Evolutionary conservation across 2,113 vertebrate species (phyloP).

Genomic region (Chlorocebus sabaeus): DNA sequence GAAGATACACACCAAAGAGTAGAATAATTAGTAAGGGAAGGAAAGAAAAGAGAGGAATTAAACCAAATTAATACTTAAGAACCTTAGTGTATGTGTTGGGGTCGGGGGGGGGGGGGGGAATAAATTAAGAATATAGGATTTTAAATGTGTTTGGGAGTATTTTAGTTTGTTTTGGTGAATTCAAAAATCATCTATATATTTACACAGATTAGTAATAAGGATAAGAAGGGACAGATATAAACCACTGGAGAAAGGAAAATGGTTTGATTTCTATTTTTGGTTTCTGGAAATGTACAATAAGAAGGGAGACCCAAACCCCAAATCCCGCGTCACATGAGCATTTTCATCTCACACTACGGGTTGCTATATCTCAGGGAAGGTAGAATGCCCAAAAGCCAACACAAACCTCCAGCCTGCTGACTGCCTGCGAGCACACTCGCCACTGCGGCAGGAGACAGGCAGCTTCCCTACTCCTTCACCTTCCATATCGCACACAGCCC

Average conservation of each 20-base stretch:
- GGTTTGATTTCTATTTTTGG: background rate
- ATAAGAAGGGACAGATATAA: background rate
- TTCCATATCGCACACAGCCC: accelerated
- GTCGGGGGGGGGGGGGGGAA: background rate
- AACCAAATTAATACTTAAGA: background rate
- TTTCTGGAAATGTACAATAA: background rate
- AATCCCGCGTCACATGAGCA: background rate
- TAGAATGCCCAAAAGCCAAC: background rate
- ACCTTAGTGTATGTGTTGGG: background rate
- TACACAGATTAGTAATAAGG: background rate
- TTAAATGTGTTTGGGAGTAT: background rate
- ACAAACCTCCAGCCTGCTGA: background rate
- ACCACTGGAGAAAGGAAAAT: background rate
- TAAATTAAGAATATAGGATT: background rate
- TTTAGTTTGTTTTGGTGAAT: background rate
- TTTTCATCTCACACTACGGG: background rate
- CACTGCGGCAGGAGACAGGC: background rate
- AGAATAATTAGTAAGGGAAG: background rate
- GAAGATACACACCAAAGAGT: background rate
- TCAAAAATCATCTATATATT: background rate
- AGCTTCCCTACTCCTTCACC: background rate
- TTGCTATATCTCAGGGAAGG: background rate
- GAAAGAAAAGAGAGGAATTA: background rate
- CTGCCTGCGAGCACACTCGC: accelerated
- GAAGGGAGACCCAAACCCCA: background rate